phyloP scores from a whole-genome alignment of 2,113 vertebrate genomes.

The Tyrannus savana region DNA sequence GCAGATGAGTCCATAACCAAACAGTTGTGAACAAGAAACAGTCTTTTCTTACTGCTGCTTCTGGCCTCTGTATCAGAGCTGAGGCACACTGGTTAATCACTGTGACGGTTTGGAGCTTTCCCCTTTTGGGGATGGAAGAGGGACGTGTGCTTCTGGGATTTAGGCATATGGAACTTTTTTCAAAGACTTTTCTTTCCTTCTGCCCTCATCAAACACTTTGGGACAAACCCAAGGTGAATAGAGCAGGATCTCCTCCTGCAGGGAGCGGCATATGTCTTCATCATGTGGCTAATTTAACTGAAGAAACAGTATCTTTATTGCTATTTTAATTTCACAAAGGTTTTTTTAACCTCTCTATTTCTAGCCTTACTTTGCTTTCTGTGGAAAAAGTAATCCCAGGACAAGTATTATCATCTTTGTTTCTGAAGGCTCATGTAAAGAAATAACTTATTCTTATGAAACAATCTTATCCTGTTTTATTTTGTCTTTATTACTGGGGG shows the following conservation, averaged over 20 bases:
- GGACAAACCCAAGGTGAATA: background rate
- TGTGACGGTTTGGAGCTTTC: background rate
- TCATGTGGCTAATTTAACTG: background rate
- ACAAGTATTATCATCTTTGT: background rate
- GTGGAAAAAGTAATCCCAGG: background rate
- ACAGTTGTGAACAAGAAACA: background rate
- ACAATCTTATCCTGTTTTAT: background rate
- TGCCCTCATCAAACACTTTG: background rate
- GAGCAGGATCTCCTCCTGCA: background rate
- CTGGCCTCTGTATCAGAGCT: background rate
- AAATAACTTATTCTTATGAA: background rate
- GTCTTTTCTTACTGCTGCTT: background rate
- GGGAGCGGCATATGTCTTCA: background rate
- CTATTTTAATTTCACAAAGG: background rate
- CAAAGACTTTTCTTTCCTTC: background rate
- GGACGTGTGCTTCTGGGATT: fast-evolving
- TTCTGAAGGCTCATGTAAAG: background rate
- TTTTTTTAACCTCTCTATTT: background rate
- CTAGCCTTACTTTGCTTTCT: background rate
- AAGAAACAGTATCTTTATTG: background rate
- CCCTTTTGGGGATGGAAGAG: background rate
- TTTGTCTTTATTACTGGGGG: background rate
- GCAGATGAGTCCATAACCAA: background rate
- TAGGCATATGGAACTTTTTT: background rate
- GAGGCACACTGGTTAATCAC: background rate